Conservation (phyloP, 2,797 vertebrate genomes). For the Cynodonichthys magdalenae region DNA sequence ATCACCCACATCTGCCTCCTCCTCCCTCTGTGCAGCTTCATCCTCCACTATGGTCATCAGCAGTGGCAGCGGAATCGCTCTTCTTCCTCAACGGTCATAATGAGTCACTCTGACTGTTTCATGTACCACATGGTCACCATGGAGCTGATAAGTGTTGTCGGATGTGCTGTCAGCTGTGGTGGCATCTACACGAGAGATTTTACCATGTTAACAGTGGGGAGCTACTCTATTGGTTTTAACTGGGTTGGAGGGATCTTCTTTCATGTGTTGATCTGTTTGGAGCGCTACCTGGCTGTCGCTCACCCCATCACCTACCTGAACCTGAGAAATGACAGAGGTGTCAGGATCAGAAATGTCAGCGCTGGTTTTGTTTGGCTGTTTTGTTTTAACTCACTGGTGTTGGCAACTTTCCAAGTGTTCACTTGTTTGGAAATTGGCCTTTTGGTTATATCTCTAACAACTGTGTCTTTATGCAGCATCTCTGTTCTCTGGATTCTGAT, state of each 20-base stretch:
- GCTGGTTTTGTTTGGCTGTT: conserved; percentile 25
- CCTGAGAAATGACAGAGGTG: conserved; percentile 6
- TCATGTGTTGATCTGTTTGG: conserved; percentile 32
- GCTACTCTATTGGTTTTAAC: rapidly evolving
- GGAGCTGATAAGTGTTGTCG: not conserved
- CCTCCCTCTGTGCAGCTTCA: not conserved
- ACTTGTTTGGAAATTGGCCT: not conserved
- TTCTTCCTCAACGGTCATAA: not conserved
- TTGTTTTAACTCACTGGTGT: too few relatives aligned
- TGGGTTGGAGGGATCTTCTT: conserved; percentile 1
- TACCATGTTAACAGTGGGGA: not conserved
- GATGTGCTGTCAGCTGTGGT: not conserved
- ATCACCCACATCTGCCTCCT: not conserved
- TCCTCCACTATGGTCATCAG: not conserved
- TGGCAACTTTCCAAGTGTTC: rapidly evolving
- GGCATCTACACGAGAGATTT: not conserved
- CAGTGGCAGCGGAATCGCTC: not conserved
- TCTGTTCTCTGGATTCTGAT: conserved; percentile 6
- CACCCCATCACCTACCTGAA: conserved; percentile 34
- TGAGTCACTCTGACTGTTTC: conserved; percentile 1
- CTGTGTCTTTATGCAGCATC: not conserved
- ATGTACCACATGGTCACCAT: not conserved
- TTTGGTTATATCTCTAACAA: not conserved
- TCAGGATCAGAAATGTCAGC: conserved; percentile 24
- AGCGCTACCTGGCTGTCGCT: conserved; percentile 42